These are phyloP conservation scores for Sesia bembeciformis DNA, from an alignment of 2,888 invertebrate genomes.

Conservation along the genomic window DNA sequence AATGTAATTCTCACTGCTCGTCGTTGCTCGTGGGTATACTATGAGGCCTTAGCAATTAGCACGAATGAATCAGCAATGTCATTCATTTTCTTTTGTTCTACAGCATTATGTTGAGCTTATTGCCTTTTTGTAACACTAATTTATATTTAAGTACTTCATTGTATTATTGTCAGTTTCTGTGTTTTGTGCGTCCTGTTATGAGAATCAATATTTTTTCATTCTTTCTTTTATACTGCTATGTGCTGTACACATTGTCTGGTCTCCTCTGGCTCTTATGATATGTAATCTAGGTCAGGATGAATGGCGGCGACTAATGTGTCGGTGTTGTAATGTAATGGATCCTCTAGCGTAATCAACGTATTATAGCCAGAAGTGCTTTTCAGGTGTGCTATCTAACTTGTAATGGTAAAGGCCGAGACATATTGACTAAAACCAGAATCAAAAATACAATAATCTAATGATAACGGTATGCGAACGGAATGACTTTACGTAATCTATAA, in stretches of 20 bases:
- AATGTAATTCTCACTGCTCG: no score
- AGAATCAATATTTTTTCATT: not conserved
- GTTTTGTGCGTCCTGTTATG: not conserved
- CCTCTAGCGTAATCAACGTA: slow-evolving; percentile 47
- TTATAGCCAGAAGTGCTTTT: slow-evolving; percentile 51
- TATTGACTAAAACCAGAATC: not conserved
- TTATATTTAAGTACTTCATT: no score
- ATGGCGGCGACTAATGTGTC: slow-evolving; percentile 50
- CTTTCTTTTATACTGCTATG: not conserved
- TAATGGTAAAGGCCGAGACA: slow-evolving; percentile 22
- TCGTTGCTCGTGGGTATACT: no score
- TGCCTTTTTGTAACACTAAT: no score
- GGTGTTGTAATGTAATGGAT: slow-evolving; percentile 56
- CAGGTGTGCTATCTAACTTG: slow-evolving; percentile 31
- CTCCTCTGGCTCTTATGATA: slow-evolving; percentile 10
- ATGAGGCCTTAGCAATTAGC: no score
- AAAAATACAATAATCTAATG: no score
- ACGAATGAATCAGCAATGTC: no score
- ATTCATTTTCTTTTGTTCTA: no score
- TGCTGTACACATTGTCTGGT: not conserved
- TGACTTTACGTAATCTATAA: no score
- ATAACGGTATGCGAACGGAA: no score
- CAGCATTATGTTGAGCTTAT: no score
- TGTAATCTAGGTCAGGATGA: slow-evolving; percentile 3
- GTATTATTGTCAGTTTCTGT: no score